Evolutionary conservation across 1,140 invertebrate species (phyloP).

Genomic region (Drosophila nigromelanica): DNA sequence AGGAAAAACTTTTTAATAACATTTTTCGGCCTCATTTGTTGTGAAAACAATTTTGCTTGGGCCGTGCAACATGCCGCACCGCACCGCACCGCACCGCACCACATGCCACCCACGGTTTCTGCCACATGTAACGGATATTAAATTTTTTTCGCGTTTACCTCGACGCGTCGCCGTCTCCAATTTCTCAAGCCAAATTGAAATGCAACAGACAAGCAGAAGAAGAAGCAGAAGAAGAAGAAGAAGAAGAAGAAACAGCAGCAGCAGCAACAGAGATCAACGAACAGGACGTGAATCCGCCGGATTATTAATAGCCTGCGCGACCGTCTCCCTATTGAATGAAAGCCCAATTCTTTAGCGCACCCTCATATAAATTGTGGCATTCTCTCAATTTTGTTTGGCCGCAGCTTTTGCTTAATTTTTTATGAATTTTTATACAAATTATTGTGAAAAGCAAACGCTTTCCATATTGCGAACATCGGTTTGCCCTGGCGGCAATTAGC

Average conservation of each 20-base stretch:
- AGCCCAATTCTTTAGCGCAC: slow-evolving; percentile 42
- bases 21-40: slow-evolving; percentile 82
- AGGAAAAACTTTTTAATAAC: slow-evolving; percentile 82
- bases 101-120: slow-evolving; percentile 16
- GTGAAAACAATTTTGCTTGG: slow-evolving; percentile 77
- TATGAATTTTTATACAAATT: slow-evolving; percentile 40
- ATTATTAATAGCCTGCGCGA: slow-evolving; percentile 42
- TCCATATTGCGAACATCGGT: slow-evolving; percentile 16
- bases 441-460: slow-evolving; percentile 29
- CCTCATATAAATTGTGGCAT: background rate
- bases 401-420: slow-evolving; percentile 37
- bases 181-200: slow-evolving; percentile 61
- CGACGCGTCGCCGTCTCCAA: slow-evolving; percentile 56
- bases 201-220: slow-evolving; percentile 36
- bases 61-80: slow-evolving; percentile 24
- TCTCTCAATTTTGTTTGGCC: background rate
- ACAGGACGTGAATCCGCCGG: background rate
- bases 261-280: background rate
- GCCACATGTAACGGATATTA: slow-evolving; percentile 75
- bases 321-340: slow-evolving; percentile 48
- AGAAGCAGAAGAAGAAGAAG: slow-evolving; percentile 36
- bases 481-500: slow-evolving; percentile 36
- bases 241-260: slow-evolving; percentile 11
- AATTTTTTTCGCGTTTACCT: slow-evolving; percentile 79
- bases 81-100: background rate